These are phyloP conservation scores for Antheraea pernyi DNA, from an alignment of 1,140 invertebrate species.

Conservation along the genomic window DNA sequence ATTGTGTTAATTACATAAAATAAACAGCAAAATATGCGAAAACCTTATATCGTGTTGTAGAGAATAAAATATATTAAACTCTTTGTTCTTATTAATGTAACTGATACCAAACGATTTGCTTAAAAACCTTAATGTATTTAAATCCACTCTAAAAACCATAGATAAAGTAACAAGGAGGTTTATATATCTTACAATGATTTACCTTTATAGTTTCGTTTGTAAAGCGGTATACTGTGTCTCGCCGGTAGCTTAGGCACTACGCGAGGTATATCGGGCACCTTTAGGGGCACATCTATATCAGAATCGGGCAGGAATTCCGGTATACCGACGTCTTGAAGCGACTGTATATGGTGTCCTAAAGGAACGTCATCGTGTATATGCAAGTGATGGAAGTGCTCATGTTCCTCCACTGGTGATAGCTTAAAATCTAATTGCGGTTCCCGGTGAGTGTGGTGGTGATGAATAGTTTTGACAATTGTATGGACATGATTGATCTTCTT, in stretches of 20 bases:
- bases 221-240: constrained; percentile 37
- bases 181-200: too few species aligned
- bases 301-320: constrained; percentile 60
- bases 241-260: constrained; percentile 27
- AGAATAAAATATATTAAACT: too few species aligned
- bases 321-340: constrained; percentile 45
- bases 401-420: constrained; percentile 45
- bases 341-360: constrained; percentile 38
- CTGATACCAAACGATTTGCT: too few species aligned
- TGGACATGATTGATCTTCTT: constrained; percentile 84
- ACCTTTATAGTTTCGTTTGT: constrained; percentile 30
- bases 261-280: constrained; percentile 41
- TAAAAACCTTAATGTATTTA: too few species aligned
- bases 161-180: too few species aligned
- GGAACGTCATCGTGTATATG: constrained; percentile 52
- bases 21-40: too few species aligned
- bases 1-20: too few species aligned
- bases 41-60: too few species aligned
- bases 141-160: too few species aligned
- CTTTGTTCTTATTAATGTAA: too few species aligned
- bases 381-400: constrained; percentile 72
- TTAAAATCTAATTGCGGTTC: constrained; percentile 39
- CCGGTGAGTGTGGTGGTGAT: constrained; percentile 72
- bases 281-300: constrained; percentile 40
- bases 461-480: constrained; percentile 82